Conservation (phyloP, 1,140 invertebrate species). For the Anagrus nilaparvatae region DNA sequence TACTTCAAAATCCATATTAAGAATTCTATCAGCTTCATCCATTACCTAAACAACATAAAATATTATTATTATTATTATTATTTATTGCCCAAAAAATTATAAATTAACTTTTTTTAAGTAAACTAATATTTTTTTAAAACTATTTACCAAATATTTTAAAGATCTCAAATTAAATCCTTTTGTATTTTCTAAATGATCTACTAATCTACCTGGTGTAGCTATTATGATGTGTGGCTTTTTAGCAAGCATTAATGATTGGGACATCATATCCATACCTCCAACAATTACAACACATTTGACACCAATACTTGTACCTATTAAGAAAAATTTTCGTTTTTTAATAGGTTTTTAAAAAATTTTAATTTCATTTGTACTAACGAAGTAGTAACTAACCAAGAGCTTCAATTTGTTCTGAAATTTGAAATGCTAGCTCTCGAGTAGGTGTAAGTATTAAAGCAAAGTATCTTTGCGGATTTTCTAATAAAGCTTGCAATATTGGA, state of each 20-base stretch:
- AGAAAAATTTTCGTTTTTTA: constrained; percentile 8
- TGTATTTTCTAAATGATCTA: constrained; percentile 88
- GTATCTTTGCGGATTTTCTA: constrained; percentile 85
- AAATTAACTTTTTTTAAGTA: not conserved
- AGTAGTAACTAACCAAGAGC: constrained; percentile 56
- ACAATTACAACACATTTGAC: constrained; percentile 93
- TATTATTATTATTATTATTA: constrained; percentile 3
- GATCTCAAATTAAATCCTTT: constrained; percentile 86
- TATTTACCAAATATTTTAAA: constrained; percentile 71
- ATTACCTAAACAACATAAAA: constrained; percentile 51
- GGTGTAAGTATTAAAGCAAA: constrained; percentile 93
- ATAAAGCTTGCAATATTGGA: constrained; percentile 83
- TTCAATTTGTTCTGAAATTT: constrained; percentile 93
- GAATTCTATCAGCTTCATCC: constrained; percentile 92
- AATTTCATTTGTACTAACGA: constrained; percentile 3
- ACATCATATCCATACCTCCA: constrained; percentile 96
- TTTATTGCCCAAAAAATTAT: not conserved
- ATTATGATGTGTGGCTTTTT: constrained; percentile 95
- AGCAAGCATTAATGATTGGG: constrained; percentile 78
- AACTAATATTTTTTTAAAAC: constrained; percentile 2
- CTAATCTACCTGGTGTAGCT: constrained; percentile 79
- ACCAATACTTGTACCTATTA: constrained; percentile 66
- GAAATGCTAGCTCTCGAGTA: constrained; percentile 93
- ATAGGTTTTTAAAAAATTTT: constrained; percentile 5
- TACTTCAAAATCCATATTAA: constrained; percentile 94